Evolutionary conservation across 2,797 vertebrate genomes (phyloP), one percentile per base, ranked within the genome.

Genomic region (Pipistrellus pygmaeus): DNA sequence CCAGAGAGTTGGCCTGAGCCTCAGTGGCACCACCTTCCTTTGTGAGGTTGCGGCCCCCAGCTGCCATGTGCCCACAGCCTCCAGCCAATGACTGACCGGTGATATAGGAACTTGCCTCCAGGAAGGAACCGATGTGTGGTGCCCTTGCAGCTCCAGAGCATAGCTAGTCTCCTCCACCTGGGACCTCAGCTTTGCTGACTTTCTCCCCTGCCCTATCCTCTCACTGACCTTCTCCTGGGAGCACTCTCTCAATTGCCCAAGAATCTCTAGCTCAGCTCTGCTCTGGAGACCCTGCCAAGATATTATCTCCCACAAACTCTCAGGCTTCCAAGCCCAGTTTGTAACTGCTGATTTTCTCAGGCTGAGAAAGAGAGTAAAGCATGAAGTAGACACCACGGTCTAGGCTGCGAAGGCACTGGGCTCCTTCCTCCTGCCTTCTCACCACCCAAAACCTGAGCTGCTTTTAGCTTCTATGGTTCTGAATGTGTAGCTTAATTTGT

Each of bases 101-200:
- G 18, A 30, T 14, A 7, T 6, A n/a, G 44, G 23, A 75, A 66
- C 14, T 53, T 35, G 9, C 44, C 32, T 55, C 18, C 3, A 8
- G 1, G 2, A 62, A 30, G 57, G 38, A 48, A n/a, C 21, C 15
- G 4, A 0, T 0, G 2, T 3, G 20, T 1, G 0, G 13, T 25
- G 6, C 25, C 4, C 15, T 17, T 51, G n/a, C n/a, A 46, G 46
- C 10, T 57, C 17, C 68, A 9, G 18, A 55, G n/a, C 0, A 10
- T 20, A 38, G 38, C 23, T 57, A 0, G 25, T 38, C 85, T 84
- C 27, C 85, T 84, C 27, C n/a, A 15, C 44, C 14, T 6, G n/a
- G 60, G 64, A 51, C 11, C 2, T 4, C 18, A 5, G 57, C 57
- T 14, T 20, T 20, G 6, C 8, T 38, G 10, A 88, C 30, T 44